Base-by-base conservation (phyloP, 2,113 vertebrate genomes). In the Peucedramus taeniatus region DNA sequence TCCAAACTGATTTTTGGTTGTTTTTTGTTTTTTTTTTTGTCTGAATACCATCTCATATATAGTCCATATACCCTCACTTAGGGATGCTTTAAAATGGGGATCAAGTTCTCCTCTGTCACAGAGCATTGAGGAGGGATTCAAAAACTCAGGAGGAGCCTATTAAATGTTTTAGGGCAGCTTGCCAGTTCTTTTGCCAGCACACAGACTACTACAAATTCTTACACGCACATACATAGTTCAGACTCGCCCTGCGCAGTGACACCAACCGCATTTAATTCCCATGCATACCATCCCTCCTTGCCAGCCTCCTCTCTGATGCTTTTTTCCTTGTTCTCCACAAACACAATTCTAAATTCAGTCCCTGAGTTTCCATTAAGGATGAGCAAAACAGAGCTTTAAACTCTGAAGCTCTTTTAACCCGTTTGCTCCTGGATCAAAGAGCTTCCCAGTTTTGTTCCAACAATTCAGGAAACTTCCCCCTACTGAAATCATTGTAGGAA, bases 121-220 rank as follows among this genome's bases (percentile, higher is more conserved):
- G 50, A 92, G 60, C 76, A 56, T 66, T 49, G 45, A 82, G 42
- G 30, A 95, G 50, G 30, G 63, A 88, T 93, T 83, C 56, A 79
- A 95, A 89, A 89, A 80, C 86, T 87, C 86, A 95, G 89, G 90
- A 97, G 93, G 87, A 95, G 93, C 50, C 82, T 81, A 75, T 89
- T 90, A 95, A 91, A 78, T 69, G 74, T 84, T 94, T 94, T 17
- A 95, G 76, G 95, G 94, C 90, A 89, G 81, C 74, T 89, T 94
- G 96, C 93, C 91, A 85, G 60, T 84, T 94, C 93, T 83, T 95
- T 92, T 96, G 95, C 96, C 91, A 97, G 93, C 78, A 81, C 89
- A 89, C 90, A 97, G 87, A 80, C 95, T 96, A 64, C 95, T 96
- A 80, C 96, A 95, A 78, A 97, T 94, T 94, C 95, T 97, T 93